phyloP scores from a whole-genome alignment of 2,113 vertebrate genomes.

The Aegotheles bennettii region DNA sequence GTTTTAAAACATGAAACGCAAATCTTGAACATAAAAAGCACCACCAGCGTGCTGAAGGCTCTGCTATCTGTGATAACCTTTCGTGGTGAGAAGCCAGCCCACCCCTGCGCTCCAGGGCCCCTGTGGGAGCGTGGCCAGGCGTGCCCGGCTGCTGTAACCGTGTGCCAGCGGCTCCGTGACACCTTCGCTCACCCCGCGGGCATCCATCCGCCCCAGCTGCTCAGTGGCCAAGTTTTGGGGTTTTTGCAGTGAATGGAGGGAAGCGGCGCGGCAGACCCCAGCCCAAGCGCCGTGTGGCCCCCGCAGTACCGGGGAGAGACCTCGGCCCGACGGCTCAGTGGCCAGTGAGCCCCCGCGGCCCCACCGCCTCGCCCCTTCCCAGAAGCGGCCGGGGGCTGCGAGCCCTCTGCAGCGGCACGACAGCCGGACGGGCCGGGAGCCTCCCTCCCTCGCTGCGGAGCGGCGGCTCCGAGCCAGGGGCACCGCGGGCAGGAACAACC shows the following conservation, averaged over 20 bases:
- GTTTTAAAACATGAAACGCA: fast-evolving
- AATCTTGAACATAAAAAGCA: background rate
- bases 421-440: background rate
- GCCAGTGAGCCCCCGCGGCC: no score
- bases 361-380: background rate
- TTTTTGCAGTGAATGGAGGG: no score
- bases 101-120: fast-evolving
- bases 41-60: fast-evolving
- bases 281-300: fast-evolving
- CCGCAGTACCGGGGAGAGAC: background rate
- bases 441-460: no score
- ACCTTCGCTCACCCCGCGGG: background rate
- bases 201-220: background rate
- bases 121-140: fast-evolving
- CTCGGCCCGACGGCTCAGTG: no score
- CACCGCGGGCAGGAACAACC: background rate
- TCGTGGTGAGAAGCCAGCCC: background rate
- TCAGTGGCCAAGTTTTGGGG: background rate
- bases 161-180: fast-evolving
- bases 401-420: background rate
- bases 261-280: background rate
- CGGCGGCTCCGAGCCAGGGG: background rate
- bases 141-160: fast-evolving
- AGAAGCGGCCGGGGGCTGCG: background rate
- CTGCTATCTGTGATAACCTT: background rate